phyloP scores from a whole-genome alignment of 2,113 vertebrate genomes.

The Phrynocephalus versicolor region DNA sequence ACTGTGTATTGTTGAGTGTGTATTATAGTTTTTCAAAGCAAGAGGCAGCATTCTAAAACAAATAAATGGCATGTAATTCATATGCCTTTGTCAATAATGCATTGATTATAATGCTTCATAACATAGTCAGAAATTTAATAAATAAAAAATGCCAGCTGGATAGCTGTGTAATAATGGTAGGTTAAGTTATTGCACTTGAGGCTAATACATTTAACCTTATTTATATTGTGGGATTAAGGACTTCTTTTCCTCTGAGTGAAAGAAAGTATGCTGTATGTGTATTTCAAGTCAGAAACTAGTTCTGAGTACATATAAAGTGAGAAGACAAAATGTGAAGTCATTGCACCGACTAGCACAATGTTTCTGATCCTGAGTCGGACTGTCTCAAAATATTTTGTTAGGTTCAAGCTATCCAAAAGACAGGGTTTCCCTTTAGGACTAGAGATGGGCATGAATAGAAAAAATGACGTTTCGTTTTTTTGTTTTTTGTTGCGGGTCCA shows the following conservation, averaged over 20 bases:
- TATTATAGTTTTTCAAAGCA: constrained; percentile 44
- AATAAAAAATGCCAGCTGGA: constrained; percentile 55
- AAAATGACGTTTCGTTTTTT: too few species aligned
- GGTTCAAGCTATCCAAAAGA: neutral
- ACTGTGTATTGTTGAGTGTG: constrained; percentile 29
- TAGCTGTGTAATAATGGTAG: constrained; percentile 55
- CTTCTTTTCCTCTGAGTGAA: constrained; percentile 40
- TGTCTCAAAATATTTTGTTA: neutral
- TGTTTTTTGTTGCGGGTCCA: too few species aligned
- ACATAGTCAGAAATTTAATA: constrained; percentile 56
- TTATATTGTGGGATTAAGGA: constrained; percentile 50
- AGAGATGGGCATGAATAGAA: too few species aligned
- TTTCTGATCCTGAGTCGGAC: neutral
- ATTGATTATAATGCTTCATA: constrained; percentile 63
- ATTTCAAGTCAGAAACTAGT: constrained; percentile 46
- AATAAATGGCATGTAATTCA: constrained; percentile 57
- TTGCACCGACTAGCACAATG: neutral
- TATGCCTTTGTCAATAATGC: constrained; percentile 63
- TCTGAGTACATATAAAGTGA: constrained; percentile 1
- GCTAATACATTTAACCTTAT: constrained; percentile 53
- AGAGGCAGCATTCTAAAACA: constrained; percentile 54
- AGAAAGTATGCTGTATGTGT: constrained; percentile 30
- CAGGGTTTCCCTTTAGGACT: too few species aligned
- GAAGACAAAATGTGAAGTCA: neutral
- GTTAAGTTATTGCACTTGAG: constrained; percentile 58